These are phyloP conservation scores for Paramormyrops kingsleyae DNA, from an alignment of 2,113 vertebrate genomes.

Conservation along the genomic window DNA sequence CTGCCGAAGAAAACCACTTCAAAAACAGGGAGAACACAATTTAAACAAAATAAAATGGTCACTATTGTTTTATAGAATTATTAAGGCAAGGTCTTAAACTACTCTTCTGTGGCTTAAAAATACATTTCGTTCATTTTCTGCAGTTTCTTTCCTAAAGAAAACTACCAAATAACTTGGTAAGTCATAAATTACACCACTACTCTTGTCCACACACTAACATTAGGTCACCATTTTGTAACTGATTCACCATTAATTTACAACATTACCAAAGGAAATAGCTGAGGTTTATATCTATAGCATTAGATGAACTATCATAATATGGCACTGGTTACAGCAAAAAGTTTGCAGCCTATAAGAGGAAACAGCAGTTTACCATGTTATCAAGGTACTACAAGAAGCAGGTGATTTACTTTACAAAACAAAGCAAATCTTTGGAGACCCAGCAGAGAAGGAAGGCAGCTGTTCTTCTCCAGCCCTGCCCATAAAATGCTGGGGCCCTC, in stretches of 20 bases:
- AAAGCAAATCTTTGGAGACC: slow-evolving; percentile 6
- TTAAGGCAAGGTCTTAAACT: neutral
- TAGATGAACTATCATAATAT: neutral
- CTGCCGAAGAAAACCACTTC: neutral
- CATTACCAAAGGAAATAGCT: neutral
- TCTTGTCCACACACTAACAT: neutral
- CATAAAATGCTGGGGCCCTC: slow-evolving; percentile 4
- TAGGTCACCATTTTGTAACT: neutral
- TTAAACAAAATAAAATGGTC: neutral
- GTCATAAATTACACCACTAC: neutral
- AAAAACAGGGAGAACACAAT: neutral
- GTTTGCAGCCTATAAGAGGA: slow-evolving; percentile 36
- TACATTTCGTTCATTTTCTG: neutral
- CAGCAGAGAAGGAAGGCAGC: slow-evolving; percentile 48
- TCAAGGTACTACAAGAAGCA: slow-evolving; percentile 41
- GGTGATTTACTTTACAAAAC: slow-evolving; percentile 44
- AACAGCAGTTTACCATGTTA: slow-evolving; percentile 55
- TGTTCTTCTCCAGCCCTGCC: slow-evolving; percentile 39
- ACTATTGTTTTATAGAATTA: neutral
- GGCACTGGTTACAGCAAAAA: slow-evolving; percentile 1
- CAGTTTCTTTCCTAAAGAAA: neutral
- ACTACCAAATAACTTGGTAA: neutral
- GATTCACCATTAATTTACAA: neutral
- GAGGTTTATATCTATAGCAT: neutral
- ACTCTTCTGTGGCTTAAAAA: neutral